phyloP scores from a whole-genome alignment of 2,113 vertebrate genomes.

The Vanacampus margaritifer region DNA sequence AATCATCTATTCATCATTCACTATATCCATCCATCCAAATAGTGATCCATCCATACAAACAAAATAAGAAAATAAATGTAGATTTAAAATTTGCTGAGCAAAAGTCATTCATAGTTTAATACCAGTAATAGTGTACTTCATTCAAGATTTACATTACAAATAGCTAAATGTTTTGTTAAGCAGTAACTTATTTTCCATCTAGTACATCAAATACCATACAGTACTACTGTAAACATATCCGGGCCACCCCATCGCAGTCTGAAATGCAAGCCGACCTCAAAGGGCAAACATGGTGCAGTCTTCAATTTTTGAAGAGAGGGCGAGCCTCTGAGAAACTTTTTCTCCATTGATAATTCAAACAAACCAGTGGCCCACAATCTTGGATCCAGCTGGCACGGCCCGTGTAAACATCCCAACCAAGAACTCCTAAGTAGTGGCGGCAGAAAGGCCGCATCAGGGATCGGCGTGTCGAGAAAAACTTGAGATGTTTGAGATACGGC shows the following conservation, averaged over 20 bases:
- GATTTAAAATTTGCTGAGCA: too few species aligned
- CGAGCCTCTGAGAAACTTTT: background rate
- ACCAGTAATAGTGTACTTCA: too few species aligned
- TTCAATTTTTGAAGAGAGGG: background rate
- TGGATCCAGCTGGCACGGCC: background rate
- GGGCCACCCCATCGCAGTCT: background rate
- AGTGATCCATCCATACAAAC: too few species aligned
- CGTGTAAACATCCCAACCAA: background rate
- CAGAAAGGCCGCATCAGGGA: background rate
- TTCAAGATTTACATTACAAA: too few species aligned
- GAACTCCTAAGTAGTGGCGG: background rate
- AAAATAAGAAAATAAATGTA: too few species aligned
- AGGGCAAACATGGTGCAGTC: background rate
- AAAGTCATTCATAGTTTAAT: too few species aligned
- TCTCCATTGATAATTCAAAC: background rate
- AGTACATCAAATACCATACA: background rate
- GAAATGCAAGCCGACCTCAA: background rate
- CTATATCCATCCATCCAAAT: too few species aligned
- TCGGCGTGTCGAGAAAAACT: background rate
- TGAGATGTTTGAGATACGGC: background rate
- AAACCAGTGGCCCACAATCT: background rate
- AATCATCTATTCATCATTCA: too few species aligned
- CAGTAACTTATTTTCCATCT: background rate
- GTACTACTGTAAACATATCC: background rate
- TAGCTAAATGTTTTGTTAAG: too few species aligned